phyloP scores from a whole-genome alignment of 1,140 invertebrate genomes.

The Caenorhabditis inopinata region DNA sequence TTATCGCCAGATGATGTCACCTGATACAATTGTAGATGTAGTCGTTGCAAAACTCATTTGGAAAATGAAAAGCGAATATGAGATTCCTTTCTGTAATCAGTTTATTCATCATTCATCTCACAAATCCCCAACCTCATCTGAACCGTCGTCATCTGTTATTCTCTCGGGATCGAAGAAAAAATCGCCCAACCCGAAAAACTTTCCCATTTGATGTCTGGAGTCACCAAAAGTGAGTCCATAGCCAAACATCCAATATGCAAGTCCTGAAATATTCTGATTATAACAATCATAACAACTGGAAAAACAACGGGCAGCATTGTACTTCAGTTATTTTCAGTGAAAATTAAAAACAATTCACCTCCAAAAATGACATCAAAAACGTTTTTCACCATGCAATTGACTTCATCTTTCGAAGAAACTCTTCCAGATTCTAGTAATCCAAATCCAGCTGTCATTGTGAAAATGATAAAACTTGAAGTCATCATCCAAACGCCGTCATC shows the following conservation, averaged over 20 bases:
- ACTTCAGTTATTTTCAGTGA: too few relatives aligned
- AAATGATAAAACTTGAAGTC: constrained; percentile 31
- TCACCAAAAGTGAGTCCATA: constrained; percentile 84
- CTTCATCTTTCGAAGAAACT: constrained; percentile 88
- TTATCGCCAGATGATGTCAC: too few relatives aligned
- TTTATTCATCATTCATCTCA: neutral
- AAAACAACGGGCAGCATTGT: too few relatives aligned
- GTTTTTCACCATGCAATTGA: constrained; percentile 97
- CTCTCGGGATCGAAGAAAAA: constrained; percentile 69
- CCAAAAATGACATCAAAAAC: constrained; percentile 87
- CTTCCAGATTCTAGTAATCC: constrained; percentile 87
- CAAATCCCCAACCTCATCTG: neutral
- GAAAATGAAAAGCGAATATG: constrained; percentile 67
- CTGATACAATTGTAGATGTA: constrained; percentile 68
- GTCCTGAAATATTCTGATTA: constrained; percentile 64
- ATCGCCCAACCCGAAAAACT: constrained; percentile 72
- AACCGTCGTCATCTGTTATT: constrained; percentile 2
- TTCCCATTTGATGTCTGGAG: constrained; percentile 71
- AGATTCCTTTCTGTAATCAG: constrained; percentile 56
- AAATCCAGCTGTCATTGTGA: constrained; percentile 42
- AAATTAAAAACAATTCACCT: too few relatives aligned
- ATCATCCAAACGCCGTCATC: constrained; percentile 40
- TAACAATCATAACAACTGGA: neutral
- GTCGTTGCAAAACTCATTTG: constrained; percentile 68
- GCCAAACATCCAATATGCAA: constrained; percentile 91